Conservation (phyloP, 1,140 invertebrate genomes). For the Nymphalis io region DNA sequence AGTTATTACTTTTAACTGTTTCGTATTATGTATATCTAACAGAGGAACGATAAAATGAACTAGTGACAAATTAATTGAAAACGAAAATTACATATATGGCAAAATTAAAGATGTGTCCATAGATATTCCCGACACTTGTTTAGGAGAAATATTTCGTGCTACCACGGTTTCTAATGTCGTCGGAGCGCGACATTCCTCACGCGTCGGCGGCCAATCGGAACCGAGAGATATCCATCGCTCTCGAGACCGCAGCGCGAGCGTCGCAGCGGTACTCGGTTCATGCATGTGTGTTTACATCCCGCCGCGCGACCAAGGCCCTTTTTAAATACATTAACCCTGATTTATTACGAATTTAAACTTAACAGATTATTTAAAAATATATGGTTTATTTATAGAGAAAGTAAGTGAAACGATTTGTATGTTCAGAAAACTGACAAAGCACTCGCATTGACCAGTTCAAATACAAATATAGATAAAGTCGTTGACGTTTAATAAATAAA, state of each 20-base stretch:
- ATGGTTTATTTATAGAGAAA: not conserved
- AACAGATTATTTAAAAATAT: not conserved
- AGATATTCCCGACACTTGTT: constrained; percentile 11
- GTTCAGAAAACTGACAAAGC: not conserved
- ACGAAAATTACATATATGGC: too few species aligned
- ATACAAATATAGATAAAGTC: constrained; percentile 25
- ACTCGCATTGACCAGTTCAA: not conserved
- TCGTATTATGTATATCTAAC: too few species aligned
- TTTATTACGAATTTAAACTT: too few species aligned
- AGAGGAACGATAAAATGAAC: too few species aligned
- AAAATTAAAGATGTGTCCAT: not conserved
- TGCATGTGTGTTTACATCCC: constrained; percentile 13
- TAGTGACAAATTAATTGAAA: too few species aligned
- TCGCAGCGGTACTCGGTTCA: constrained; percentile 2
- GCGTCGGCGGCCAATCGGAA: constrained; percentile 69
- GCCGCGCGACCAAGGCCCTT: not conserved
- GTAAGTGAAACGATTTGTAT: not conserved
- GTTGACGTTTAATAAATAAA: constrained; percentile 28
- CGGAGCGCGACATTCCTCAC: constrained; percentile 67
- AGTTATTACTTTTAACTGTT: too few species aligned
- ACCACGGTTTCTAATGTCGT: constrained; percentile 63
- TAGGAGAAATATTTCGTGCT: constrained; percentile 52
- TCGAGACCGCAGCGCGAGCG: constrained; percentile 23
- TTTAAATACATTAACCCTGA: not conserved
- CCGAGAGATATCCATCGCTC: constrained; percentile 54